These are phyloP conservation scores for Megaptera novaeangliae DNA, from an alignment of 2,113 vertebrate species.

Conservation along the genomic window DNA sequence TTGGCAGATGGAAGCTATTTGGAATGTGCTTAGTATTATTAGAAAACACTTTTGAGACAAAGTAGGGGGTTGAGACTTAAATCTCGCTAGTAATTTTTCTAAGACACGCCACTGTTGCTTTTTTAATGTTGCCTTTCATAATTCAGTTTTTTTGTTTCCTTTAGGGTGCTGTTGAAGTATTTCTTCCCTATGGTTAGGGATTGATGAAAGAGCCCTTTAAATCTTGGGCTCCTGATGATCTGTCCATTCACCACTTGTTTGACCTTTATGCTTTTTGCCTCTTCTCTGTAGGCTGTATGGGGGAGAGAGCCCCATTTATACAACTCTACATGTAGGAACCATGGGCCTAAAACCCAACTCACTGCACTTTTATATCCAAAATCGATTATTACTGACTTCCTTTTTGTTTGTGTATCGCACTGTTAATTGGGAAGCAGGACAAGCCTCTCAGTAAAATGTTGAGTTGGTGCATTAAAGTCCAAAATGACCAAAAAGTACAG, in stretches of 20 bases:
- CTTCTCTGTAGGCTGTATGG: neutral
- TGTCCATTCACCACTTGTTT: neutral
- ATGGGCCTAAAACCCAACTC: neutral
- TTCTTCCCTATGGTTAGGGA: neutral
- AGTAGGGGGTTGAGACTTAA: neutral
- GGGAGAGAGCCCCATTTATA: neutral
- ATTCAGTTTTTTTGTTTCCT: neutral
- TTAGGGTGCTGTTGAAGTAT: neutral
- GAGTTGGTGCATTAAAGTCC: neutral
- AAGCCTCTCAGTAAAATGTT: neutral
- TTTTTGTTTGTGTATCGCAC: neutral
- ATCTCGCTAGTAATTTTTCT: conserved; percentile 31
- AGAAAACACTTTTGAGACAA: conserved; percentile 58
- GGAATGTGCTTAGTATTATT: conserved; percentile 56
- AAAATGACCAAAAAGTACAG: neutral
- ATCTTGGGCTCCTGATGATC: neutral
- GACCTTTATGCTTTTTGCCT: neutral
- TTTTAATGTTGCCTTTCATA: conserved; percentile 2
- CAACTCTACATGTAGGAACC: neutral
- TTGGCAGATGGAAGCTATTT: conserved; percentile 39
- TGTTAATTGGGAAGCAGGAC: neutral
- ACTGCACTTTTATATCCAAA: neutral
- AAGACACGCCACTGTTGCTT: neutral
- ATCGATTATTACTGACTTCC: neutral
- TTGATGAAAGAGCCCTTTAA: neutral